Conservation (phyloP, 2,113 vertebrate genomes). For the Megaptera novaeangliae region DNA sequence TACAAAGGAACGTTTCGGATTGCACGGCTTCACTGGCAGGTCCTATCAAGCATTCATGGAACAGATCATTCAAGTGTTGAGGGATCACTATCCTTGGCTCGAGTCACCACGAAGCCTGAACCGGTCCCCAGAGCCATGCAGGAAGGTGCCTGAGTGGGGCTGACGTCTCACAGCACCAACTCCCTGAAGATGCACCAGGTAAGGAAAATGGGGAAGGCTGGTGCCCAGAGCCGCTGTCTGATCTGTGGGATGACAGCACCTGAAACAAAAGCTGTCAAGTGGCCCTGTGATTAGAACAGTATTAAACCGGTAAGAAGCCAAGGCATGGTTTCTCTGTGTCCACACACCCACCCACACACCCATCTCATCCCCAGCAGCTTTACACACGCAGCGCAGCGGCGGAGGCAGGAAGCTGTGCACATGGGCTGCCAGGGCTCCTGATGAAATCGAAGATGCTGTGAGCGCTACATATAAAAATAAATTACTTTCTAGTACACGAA, state of each 20-base stretch:
- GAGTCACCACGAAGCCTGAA: background rate
- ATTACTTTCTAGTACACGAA: background rate
- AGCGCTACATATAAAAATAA: background rate
- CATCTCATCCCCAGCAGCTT: background rate
- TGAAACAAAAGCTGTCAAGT: no score
- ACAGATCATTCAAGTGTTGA: background rate
- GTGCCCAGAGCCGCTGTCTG: background rate
- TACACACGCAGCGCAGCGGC: fast-evolving
- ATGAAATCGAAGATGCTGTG: background rate
- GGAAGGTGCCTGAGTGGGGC: background rate
- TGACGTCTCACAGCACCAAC: background rate
- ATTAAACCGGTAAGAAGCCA: background rate
- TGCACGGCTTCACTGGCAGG: background rate
- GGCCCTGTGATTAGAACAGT: background rate
- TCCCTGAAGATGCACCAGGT: background rate
- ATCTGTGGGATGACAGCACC: background rate
- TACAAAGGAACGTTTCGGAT: background rate
- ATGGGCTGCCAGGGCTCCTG: fast-evolving
- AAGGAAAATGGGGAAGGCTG: background rate
- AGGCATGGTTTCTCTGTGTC: background rate
- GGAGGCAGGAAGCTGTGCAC: background rate
- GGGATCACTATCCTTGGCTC: background rate
- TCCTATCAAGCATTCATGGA: background rate
- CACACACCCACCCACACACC: background rate
- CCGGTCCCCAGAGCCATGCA: background rate